Conservation (phyloP, 2,888 invertebrate genomes). For the Cryptocephalus moraei region DNA sequence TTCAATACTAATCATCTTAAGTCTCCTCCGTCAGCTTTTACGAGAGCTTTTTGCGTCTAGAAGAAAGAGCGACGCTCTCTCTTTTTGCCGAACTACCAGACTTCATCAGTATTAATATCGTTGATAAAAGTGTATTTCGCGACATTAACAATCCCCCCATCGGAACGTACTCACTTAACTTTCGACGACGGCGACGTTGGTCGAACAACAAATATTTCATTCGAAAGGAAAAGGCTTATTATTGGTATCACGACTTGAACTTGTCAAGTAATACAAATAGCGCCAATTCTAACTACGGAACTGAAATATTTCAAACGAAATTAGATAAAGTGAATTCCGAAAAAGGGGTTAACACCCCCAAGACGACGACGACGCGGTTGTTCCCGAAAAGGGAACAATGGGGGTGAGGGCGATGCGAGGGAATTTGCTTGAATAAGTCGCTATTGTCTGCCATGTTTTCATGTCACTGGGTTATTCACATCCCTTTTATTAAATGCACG, state of each 20-base stretch:
- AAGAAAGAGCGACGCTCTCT: too few species aligned
- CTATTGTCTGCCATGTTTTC: neutral
- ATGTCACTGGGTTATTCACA: too few species aligned
- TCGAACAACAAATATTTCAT: conserved; percentile 7
- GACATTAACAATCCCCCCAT: too few species aligned
- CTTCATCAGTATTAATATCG: too few species aligned
- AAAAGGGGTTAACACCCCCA: conserved; percentile 11
- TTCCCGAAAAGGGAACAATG: neutral
- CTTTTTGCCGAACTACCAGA: too few species aligned
- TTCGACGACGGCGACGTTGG: too few species aligned
- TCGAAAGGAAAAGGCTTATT: conserved; percentile 16
- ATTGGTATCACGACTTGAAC: conserved; percentile 23
- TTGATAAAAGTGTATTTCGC: too few species aligned
- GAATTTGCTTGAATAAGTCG: neutral
- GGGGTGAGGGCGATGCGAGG: neutral
- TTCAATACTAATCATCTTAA: too few species aligned
- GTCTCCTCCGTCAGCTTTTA: too few species aligned
- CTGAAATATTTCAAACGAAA: conserved; percentile 23
- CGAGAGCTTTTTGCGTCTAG: too few species aligned
- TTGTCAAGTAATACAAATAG: conserved; percentile 24
- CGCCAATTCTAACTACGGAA: conserved; percentile 19
- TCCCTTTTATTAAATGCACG: too few species aligned
- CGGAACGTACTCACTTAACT: too few species aligned
- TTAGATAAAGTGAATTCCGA: conserved; percentile 23
- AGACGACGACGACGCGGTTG: neutral